Conservation (phyloP, 2,113 vertebrate genomes). For the Varanus salvator region DNA sequence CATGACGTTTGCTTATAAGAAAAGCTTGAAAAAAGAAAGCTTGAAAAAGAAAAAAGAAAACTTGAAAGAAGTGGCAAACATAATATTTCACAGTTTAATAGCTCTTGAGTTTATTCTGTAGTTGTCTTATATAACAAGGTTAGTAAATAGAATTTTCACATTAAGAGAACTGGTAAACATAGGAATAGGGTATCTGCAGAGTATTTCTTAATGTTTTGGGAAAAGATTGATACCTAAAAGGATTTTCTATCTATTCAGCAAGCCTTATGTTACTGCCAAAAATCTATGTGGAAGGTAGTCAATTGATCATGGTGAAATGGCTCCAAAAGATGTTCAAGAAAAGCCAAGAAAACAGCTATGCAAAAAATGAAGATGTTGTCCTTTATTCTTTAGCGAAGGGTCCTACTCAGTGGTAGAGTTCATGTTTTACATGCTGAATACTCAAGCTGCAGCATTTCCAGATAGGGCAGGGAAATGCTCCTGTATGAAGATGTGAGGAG, state of each 20-base stretch:
- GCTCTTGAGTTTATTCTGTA: not conserved
- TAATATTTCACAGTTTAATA: not conserved
- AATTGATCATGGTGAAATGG: not conserved
- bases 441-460: not conserved
- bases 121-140: not conserved
- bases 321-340: not conserved
- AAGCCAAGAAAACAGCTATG: not conserved
- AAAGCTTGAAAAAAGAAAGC: not conserved
- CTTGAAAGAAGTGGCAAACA: not conserved
- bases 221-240: not conserved
- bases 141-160: not conserved
- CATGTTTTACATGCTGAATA: not conserved
- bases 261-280: not conserved
- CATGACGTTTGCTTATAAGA: not conserved
- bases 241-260: not conserved
- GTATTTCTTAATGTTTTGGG: not conserved
- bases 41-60: not conserved
- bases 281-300: not conserved
- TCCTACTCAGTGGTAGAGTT: not conserved
- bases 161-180: not conserved
- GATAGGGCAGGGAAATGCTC: not conserved
- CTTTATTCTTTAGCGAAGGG: not conserved
- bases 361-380: not conserved
- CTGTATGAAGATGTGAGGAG: not conserved
- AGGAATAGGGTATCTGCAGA: not conserved